phyloP scores from a whole-genome alignment of 2,113 vertebrate species.

The Elaphurus davidianus region DNA sequence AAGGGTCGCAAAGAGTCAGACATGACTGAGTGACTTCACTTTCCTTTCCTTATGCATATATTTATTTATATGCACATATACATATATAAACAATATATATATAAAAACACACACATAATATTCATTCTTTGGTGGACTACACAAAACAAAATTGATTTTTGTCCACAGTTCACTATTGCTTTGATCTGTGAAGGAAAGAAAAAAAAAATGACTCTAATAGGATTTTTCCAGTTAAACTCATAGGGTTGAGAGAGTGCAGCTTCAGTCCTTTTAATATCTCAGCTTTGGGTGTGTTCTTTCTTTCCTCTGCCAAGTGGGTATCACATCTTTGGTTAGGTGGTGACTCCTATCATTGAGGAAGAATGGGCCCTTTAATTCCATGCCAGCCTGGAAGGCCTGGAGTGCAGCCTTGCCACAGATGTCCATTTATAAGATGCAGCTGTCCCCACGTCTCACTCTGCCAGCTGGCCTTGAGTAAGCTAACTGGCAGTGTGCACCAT shows the following conservation, averaged over 20 bases:
- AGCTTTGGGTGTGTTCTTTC: neutral
- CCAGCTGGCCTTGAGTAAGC: constrained; percentile 58
- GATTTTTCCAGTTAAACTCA: neutral
- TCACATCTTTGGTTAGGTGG: constrained; percentile 11
- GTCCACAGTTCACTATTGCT: neutral
- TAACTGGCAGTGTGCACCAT: neutral
- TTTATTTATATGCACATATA: neutral
- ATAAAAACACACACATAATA: neutral
- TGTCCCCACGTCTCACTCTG: constrained; percentile 39
- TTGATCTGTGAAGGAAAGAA: neutral
- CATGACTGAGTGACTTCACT: too few species aligned
- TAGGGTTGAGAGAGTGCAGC: neutral
- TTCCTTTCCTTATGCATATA: neutral
- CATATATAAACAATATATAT: neutral
- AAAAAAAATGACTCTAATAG: neutral
- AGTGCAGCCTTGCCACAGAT: constrained; percentile 57
- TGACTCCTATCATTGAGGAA: constrained; percentile 8
- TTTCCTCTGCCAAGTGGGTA: neutral
- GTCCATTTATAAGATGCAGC: constrained; percentile 68
- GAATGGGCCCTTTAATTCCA: constrained; percentile 1
- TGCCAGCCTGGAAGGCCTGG: neutral
- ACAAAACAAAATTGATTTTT: neutral
- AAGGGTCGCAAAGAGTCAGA: too few species aligned
- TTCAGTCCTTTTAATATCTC: neutral
- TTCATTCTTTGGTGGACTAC: neutral